Conservation (phyloP, 1,140 invertebrate species). For the Habropoda laboriosa region DNA sequence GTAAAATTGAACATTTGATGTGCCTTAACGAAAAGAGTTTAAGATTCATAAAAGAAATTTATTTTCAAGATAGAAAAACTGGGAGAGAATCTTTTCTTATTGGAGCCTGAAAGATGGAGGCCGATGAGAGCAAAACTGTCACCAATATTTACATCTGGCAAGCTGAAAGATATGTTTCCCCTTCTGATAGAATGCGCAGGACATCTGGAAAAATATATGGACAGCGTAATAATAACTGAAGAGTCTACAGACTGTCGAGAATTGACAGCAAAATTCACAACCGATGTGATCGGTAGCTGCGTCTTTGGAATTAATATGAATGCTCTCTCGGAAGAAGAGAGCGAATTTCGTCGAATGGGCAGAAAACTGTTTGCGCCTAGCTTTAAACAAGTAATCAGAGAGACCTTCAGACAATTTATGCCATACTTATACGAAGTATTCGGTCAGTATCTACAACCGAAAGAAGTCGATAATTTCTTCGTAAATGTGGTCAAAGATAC, state of each 20-base stretch:
- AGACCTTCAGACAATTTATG: slow-evolving; percentile 54
- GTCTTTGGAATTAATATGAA: slow-evolving; percentile 77
- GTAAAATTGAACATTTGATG: no score
- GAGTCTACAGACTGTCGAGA: slow-evolving; percentile 79
- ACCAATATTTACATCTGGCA: slow-evolving; percentile 63
- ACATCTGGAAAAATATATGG: slow-evolving; percentile 73
- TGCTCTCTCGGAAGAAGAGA: slow-evolving; percentile 78
- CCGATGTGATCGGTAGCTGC: slow-evolving; percentile 81
- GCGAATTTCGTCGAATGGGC: slow-evolving; percentile 78
- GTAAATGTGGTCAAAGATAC: slow-evolving; percentile 77
- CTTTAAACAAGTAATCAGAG: slow-evolving; percentile 74
- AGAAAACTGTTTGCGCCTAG: slow-evolving; percentile 73
- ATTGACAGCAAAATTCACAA: slow-evolving; percentile 78
- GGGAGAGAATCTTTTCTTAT: slow-evolving; percentile 68
- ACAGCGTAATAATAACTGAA: slow-evolving; percentile 64
- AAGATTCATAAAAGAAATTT: neutral
- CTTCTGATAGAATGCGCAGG: slow-evolving; percentile 66
- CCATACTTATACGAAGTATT: slow-evolving; percentile 64
- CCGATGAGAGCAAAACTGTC: slow-evolving; percentile 79
- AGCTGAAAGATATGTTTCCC: slow-evolving; percentile 73
- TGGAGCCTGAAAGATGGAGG: slow-evolving; percentile 79
- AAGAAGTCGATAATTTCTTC: slow-evolving; percentile 80
- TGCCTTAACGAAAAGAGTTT: no score
- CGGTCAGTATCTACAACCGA: slow-evolving; percentile 41
- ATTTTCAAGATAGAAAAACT: slow-evolving; percentile 64